phyloP scores from a whole-genome alignment of 2,888 invertebrate species.

The Strigamia transsilvanica region DNA sequence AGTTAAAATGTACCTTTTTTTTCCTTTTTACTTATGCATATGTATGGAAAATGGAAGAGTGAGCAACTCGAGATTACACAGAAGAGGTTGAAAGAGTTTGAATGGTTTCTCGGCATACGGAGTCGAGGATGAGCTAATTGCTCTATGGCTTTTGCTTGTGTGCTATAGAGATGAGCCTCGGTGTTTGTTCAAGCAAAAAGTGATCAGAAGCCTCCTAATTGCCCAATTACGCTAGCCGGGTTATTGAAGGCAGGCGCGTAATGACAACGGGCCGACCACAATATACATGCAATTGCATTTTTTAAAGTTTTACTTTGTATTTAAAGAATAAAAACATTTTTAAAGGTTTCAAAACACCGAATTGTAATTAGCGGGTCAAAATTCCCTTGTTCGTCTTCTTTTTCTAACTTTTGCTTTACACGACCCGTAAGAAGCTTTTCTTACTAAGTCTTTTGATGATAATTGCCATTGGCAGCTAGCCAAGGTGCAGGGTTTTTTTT shows the following conservation, averaged over 20 bases:
- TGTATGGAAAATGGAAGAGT: conserved; percentile 7
- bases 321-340: background rate
- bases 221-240: conserved; percentile 27
- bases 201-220: conserved; percentile 35
- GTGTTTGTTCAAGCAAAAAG: conserved; percentile 47
- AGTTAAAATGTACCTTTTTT: background rate
- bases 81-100: conserved; percentile 11
- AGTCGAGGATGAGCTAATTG: conserved; percentile 38
- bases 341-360: background rate
- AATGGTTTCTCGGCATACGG: conserved; percentile 11
- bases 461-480: conserved; percentile 31
- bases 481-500: conserved; percentile 2
- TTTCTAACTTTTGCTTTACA: conserved; percentile 15
- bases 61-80: conserved; percentile 28
- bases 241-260: conserved; percentile 33
- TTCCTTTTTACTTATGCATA: background rate
- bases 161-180: conserved; percentile 18
- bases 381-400: conserved; percentile 24
- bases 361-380: conserved; percentile 40
- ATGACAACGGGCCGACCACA: conserved; percentile 38
- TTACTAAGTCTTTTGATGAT: conserved; percentile 45
- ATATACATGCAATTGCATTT: conserved; percentile 7
- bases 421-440: conserved; percentile 34
- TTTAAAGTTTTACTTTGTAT: background rate
- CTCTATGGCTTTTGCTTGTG: conserved; percentile 44